These are phyloP conservation scores for Ceyx melanurus DNA, from an alignment of 2,113 vertebrate genomes.

Conservation along the genomic window DNA sequence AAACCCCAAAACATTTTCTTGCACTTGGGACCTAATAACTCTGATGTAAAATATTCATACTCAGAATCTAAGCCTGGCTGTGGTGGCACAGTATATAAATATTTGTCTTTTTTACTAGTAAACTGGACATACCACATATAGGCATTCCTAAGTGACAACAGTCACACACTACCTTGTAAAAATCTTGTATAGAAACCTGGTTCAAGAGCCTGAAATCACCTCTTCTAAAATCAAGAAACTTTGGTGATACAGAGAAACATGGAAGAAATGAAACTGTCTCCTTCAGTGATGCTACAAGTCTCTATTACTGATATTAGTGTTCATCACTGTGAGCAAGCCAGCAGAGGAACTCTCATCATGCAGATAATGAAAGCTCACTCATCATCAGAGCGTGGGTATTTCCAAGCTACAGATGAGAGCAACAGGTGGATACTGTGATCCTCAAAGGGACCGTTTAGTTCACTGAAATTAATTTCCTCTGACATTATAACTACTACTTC, in stretches of 20 bases:
- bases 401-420: neutral
- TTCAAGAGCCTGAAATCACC: neutral
- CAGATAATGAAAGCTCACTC: neutral
- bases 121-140: neutral
- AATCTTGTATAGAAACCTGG: neutral
- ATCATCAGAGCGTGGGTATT: neutral
- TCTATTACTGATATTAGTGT: neutral
- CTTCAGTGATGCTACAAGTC: accelerated
- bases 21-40: neutral
- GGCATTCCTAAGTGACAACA: neutral
- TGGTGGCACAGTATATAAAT: neutral
- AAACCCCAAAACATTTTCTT: neutral
- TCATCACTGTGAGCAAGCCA: neutral
- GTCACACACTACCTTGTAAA: neutral
- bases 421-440: neutral
- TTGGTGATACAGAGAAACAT: neutral
- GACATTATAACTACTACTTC: conserved; percentile 53
- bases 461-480: conserved; percentile 66
- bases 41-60: neutral
- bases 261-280: neutral
- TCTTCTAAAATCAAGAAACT: neutral
- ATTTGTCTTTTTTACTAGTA: neutral
- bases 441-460: neutral
- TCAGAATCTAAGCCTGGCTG: neutral
- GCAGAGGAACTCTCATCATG: neutral